Evolutionary conservation across 2,113 vertebrate species (phyloP).

Genomic region (Cygnus atratus): DNA sequence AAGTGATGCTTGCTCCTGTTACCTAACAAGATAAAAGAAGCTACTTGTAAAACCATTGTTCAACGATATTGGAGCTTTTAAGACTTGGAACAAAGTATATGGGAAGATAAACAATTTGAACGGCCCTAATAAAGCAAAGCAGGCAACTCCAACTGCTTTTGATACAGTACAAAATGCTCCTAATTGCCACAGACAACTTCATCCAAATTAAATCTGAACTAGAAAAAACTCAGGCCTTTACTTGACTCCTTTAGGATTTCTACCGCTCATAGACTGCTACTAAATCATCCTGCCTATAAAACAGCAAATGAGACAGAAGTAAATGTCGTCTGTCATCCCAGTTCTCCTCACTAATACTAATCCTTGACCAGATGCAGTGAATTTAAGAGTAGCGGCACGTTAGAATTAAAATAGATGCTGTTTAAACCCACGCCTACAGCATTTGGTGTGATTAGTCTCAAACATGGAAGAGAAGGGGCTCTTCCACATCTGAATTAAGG

Average conservation of each 20-base stretch:
- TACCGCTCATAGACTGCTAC: background rate
- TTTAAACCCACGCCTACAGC: background rate
- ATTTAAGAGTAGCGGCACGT: background rate
- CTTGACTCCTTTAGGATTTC: background rate
- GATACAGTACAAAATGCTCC: background rate
- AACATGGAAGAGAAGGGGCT: background rate
- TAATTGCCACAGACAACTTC: background rate
- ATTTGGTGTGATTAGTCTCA: background rate
- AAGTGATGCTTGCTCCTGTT: slow-evolving; percentile 21
- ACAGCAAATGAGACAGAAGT: background rate
- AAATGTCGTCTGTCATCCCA: background rate
- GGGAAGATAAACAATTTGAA: background rate
- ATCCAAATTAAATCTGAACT: background rate
- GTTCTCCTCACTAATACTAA: too few relatives aligned
- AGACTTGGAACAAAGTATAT: background rate
- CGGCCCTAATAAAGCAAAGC: background rate
- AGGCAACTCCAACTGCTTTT: background rate
- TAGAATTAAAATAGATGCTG: background rate
- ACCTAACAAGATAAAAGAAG: background rate
- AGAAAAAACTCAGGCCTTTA: background rate
- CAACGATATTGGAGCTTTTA: background rate
- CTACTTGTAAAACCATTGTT: slow-evolving; percentile 18
- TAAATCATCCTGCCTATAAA: background rate
- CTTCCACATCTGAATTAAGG: background rate
- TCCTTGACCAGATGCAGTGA: background rate